Conservation (phyloP, 2,888 invertebrate genomes). For the Capitulum mitella region DNA sequence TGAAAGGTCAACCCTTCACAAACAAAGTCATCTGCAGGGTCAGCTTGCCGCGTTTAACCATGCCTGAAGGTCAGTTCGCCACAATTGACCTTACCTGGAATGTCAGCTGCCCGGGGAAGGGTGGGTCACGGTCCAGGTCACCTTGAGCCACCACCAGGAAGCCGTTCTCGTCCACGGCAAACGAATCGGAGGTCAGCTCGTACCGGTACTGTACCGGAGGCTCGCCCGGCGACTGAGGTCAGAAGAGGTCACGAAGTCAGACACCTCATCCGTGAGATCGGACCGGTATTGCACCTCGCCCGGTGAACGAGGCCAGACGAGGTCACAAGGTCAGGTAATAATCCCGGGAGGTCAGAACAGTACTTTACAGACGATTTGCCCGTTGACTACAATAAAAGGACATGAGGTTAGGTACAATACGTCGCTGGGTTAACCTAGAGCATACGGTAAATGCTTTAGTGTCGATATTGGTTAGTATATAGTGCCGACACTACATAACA, state of each 20-base stretch:
- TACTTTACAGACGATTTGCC: no score
- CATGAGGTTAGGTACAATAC: neutral
- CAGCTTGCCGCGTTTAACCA: neutral
- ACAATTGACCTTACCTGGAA: conserved; percentile 58
- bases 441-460: no score
- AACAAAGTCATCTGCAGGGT: neutral
- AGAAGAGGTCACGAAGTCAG: neutral
- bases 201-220: conserved; percentile 69
- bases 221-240: conserved; percentile 64
- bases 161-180: conserved; percentile 65
- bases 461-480: no score
- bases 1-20: no score
- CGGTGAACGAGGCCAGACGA: no score
- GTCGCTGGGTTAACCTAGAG: no score
- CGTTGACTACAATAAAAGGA: no score
- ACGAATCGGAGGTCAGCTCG: conserved; percentile 75
- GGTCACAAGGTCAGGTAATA: neutral
- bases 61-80: neutral
- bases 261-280: neutral
- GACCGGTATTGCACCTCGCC: neutral
- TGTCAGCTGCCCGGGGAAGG: conserved; percentile 71
- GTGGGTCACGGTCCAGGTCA: conserved; percentile 76
- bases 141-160: conserved; percentile 71
- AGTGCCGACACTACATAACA: no score
- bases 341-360: no score